Evolutionary conservation across 1,140 invertebrate species (phyloP).

Genomic region (Leptopilina clavipes): DNA sequence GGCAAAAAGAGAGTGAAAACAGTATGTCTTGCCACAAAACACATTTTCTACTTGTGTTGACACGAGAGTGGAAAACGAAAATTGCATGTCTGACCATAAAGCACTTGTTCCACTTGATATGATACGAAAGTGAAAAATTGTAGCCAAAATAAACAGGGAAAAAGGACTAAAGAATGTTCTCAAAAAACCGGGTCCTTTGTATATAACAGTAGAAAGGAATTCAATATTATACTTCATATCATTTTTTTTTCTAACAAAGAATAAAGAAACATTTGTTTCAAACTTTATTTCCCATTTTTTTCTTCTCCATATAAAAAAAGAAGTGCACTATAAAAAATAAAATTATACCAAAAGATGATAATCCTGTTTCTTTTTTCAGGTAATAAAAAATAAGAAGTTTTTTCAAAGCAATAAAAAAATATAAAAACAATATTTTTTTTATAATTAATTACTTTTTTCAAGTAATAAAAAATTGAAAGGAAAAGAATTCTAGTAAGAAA

Average conservation of each 20-base stretch:
- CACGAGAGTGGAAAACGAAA: background rate
- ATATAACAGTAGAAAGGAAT: background rate
- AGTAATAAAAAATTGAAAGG: too few species aligned
- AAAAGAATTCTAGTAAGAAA: too few species aligned
- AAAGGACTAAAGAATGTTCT: background rate
- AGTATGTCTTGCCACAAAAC: background rate
- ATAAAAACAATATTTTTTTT: too few species aligned
- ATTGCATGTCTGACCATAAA: background rate
- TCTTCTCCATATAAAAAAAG: background rate
- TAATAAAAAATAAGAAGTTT: too few species aligned
- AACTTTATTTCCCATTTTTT: background rate
- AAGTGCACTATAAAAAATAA: too few species aligned
- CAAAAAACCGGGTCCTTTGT: background rate
- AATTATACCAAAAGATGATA: too few species aligned
- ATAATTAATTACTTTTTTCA: too few species aligned
- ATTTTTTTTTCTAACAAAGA: background rate
- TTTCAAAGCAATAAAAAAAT: too few species aligned
- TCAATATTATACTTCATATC: constrained; percentile 3
- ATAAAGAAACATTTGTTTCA: background rate
- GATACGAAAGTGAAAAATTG: constrained; percentile 13
- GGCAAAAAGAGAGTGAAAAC: background rate
- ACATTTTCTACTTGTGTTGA: constrained; percentile 19
- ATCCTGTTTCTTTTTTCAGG: too few species aligned
- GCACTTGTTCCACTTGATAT: background rate
- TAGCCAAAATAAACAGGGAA: background rate